Evolutionary conservation across 2,797 vertebrate genomes (phyloP), one percentile per base, ranked within the genome.

Genomic region (Anableps anableps): DNA sequence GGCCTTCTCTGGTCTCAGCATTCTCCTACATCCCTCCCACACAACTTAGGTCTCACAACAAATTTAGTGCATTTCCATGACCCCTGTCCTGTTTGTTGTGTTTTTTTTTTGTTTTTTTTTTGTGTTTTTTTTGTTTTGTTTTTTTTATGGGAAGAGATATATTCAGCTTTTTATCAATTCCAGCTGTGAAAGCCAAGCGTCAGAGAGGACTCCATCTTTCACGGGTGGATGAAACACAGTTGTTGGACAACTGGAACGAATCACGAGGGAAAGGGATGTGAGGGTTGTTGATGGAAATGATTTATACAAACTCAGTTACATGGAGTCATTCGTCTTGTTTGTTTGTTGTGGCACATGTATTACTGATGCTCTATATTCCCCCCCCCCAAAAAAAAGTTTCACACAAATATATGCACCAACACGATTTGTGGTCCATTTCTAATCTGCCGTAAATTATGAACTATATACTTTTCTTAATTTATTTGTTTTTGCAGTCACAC

Each of bases 131-230:
- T 84, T 89, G 75, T 89, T 90, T 43, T 43, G 41, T 43, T 43
- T 43, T 55, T 58, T 84, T 84, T 79, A 64, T 88, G 84, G 83
- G 75, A 89, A 88, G 86, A 82, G 53, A 78, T 82, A 82, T 66
- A 66, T 90, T 88, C 86, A 66, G 85, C 87, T 75, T 83, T 92
- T 91, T 83, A 94, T 94, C 81, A 93, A 84, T 86, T 92, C 87
- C 93, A 94, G 93, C 92, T 94, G 93, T 91, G 85, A 92, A 91
- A 91, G 87, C 72, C 80, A 80, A 91, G 80, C 88, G 83, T 84
- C 43, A 3, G 77, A 5, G 51, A 86, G 76, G 75, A 86, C 82
- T 51, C 71, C 21, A 77, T 82, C 53, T 89, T 87, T 90, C 84
- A 85, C 82, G 88, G 80, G 79, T 80, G 74, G 74, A 72, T 78